Base-by-base conservation (phyloP, 1,140 invertebrate species). In the Brachionus sp. region DNA sequence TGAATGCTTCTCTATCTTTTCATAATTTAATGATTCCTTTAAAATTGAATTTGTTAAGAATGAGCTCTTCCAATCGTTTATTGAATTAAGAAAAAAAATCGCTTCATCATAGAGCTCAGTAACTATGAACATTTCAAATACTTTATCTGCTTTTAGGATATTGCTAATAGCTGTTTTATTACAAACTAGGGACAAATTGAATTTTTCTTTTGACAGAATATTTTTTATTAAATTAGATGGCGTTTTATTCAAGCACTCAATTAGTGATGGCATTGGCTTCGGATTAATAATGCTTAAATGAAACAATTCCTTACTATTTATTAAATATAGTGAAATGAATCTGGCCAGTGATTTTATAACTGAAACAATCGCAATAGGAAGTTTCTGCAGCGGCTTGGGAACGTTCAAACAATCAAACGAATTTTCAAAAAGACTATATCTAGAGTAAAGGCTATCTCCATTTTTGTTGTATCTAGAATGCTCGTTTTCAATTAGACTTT, bases 61-160 rank as follows among this genome's bases (percentile, higher is more conserved):
- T 16, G 86, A 87, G 13, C 87, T 85, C 78, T 89, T 88, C 88
- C 87, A 88, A 84, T 89, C 88, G 13, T 88, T 88, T 85, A 89
- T 86, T 7, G 84, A 84, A 50, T 87, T 84, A 13, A 87, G 86
- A 85, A 89, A 88, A 86, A 86, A 89, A 2, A 86, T 84, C 1
- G 87, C 87, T 82, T 89, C 88, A 84, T 86, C 86, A 0, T 88
- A 84, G 16, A 87, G 85, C 7, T 87, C 87, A 84, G 85, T 85
- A 2, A 88, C 78, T 44, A 89, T 70, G 57, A 89, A 85, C 83
- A 88, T 88, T 84, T 88, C 87, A 50, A 88, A 68, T 2, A 86
- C 84, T 13, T 87, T 77, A 50, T 88, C 86, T 33, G 86, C 85
- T 0, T 86, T 88, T 86, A 87, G 89, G 0, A 87, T 77, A 42